A percentile compares a stretch with the other conserved stretches of the same genome.
Conservation (phyloP, 2,797 vertebrate species). For the Rhabdophis nuchalis region DNA sequence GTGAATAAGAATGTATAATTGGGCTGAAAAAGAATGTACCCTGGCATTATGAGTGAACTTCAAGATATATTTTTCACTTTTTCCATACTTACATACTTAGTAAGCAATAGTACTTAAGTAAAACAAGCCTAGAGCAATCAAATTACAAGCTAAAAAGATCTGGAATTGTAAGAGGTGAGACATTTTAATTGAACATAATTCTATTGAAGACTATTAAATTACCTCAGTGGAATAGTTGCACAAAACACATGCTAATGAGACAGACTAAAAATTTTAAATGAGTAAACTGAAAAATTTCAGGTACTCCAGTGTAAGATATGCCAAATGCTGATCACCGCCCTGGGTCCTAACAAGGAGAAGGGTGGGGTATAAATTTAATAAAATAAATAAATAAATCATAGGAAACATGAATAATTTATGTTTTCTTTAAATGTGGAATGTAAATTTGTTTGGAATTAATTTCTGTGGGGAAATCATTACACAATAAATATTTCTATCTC, state of each 20-base stretch:
- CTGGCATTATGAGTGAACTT: neutral
- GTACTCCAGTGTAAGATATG: constrained; percentile 79
- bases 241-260: constrained; percentile 66
- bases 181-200: constrained; percentile 70
- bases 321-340: constrained; percentile 75
- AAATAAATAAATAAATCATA: too few relatives aligned
- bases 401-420: constrained; percentile 89
- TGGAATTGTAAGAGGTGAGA: constrained; percentile 62
- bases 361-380: too few relatives aligned
- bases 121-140: constrained; percentile 64
- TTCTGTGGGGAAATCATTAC: constrained; percentile 76
- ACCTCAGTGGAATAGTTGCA: constrained; percentile 61
- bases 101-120: constrained; percentile 56
- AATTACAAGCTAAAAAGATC: constrained; percentile 63
- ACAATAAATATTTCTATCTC: constrained; percentile 69
- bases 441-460: constrained; percentile 81
- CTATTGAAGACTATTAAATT: constrained; percentile 70
- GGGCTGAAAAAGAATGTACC: neutral
- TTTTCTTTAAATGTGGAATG: constrained; percentile 85
- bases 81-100: too few relatives aligned
- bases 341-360: too few relatives aligned
- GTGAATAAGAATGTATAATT: neutral
- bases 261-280: constrained; percentile 68
- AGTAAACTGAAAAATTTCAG: constrained; percentile 72
- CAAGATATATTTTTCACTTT: neutral